Percentiles rank a stretch among this genome's conserved stretches.
These are phyloP conservation scores for Argynnis bischoffii DNA, from an alignment of 2,888 invertebrate species.

Conservation along the genomic window DNA sequence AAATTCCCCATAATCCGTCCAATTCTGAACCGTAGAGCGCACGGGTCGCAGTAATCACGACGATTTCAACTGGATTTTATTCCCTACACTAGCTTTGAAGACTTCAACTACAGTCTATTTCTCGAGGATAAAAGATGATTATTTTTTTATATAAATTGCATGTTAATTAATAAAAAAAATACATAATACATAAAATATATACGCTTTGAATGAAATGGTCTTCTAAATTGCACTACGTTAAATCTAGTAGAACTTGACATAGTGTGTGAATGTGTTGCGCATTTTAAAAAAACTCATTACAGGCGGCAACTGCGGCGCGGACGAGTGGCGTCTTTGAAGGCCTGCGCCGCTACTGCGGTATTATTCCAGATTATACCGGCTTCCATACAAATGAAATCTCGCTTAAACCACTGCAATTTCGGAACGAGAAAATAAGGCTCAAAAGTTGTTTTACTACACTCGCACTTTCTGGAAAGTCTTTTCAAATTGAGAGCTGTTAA, in stretches of 20 bases:
- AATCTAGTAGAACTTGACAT: slow-evolving; percentile 60
- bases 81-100: slow-evolving; percentile 62
- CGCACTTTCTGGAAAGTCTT: slow-evolving; percentile 68
- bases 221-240: slow-evolving; percentile 51
- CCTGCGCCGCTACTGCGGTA: slow-evolving; percentile 75
- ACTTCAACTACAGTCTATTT: slow-evolving; percentile 55
- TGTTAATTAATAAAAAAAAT: slow-evolving; percentile 37
- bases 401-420: slow-evolving; percentile 81
- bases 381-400: slow-evolving; percentile 82
- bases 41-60: slow-evolving; percentile 76
- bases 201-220: slow-evolving; percentile 37
- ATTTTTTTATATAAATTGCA: slow-evolving; percentile 31
- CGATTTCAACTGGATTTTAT: slow-evolving; percentile 77
- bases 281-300: slow-evolving; percentile 81
- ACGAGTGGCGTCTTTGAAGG: slow-evolving; percentile 81
- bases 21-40: slow-evolving; percentile 74
- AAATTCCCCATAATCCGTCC: slow-evolving; percentile 82
- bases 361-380: slow-evolving; percentile 81
- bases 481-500: slow-evolving; percentile 53
- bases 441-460: slow-evolving; percentile 75
- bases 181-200: slow-evolving; percentile 44
- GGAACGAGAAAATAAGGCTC: slow-evolving; percentile 78
- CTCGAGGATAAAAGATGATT: slow-evolving; percentile 48
- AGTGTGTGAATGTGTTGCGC: slow-evolving; percentile 76
- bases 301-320: slow-evolving; percentile 73